Evolutionary conservation across 2,797 vertebrate genomes (phyloP).

Genomic region (Sylvilagus floridanus): DNA sequence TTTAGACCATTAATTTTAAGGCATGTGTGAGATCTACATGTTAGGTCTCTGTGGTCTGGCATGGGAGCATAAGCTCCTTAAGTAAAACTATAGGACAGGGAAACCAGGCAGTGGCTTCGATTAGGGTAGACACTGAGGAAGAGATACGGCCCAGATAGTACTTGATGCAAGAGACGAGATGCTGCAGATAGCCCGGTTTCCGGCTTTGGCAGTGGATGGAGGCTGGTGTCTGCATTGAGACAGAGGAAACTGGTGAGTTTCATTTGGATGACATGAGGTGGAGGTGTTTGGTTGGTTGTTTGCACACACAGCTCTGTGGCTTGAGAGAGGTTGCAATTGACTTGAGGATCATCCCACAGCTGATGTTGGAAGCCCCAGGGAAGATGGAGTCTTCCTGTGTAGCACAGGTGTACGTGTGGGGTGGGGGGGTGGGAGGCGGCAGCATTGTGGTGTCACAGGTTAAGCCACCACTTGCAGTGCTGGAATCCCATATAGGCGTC

Average conservation of each 20-base stretch:
- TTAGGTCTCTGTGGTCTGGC: background rate
- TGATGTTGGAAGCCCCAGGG: background rate
- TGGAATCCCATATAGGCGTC: no score
- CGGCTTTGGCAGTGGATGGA: background rate
- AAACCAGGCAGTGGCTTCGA: background rate
- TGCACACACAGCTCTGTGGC: background rate
- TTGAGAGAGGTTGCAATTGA: slow-evolving; percentile 5
- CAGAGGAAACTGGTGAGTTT: background rate
- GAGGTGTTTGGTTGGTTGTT: background rate
- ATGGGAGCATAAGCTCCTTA: background rate
- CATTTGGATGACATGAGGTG: background rate
- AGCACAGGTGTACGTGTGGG: no score
- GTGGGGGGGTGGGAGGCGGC: no score
- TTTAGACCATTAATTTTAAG: slow-evolving; percentile 28
- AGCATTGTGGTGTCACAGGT: no score
- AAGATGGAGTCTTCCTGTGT: background rate
- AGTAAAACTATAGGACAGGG: background rate
- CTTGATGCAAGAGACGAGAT: background rate
- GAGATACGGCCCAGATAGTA: background rate
- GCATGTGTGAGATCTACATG: background rate
- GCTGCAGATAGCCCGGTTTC: background rate
- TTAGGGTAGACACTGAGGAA: background rate
- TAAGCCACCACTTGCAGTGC: no score
- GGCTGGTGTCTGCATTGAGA: background rate
- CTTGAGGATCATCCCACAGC: background rate